Conservation (phyloP, 2,797 vertebrate species). For the Cossypha polioptera region DNA sequence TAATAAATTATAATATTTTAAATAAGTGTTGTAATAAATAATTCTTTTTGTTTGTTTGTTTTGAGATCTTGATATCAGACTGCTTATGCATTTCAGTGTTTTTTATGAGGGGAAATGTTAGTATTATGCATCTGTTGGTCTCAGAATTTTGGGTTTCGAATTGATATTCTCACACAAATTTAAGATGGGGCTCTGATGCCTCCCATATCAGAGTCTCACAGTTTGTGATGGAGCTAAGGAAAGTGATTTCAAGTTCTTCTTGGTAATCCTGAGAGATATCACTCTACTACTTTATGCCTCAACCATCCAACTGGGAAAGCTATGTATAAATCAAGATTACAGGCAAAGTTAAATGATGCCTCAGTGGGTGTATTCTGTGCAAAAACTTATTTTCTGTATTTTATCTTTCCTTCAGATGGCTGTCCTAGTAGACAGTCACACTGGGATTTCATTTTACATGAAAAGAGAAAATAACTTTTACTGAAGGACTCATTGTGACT, state of each 20-base stretch:
- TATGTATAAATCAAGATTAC: background rate
- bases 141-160: background rate
- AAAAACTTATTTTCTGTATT: background rate
- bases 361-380: background rate
- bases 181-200: background rate
- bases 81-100: background rate
- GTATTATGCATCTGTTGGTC: background rate
- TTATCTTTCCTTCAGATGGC: slow-evolving; percentile 5
- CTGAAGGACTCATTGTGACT: background rate
- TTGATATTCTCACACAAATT: background rate
- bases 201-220: background rate
- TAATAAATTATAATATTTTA: too few relatives aligned
- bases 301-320: background rate
- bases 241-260: background rate
- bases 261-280: background rate
- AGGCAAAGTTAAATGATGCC: background rate
- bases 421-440: background rate
- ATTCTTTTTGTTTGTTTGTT: background rate
- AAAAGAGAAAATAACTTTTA: background rate
- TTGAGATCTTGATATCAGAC: background rate
- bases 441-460: slow-evolving; percentile 5
- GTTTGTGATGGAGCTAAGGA: background rate
- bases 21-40: too few relatives aligned
- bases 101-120: background rate
- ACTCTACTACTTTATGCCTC: background rate